Percentiles rank a stretch among this genome's conserved stretches.
Evolutionary conservation across 2,113 vertebrate genomes (phyloP).

Genomic region (rat (Rattus norvegicus)): GRCr8 NC_086022.1:84797501-84798000

Average conservation of each 20-base stretch:
- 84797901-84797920: not conserved
- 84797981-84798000: not conserved
- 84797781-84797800: accelerated
- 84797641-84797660: slow-evolving; percentile 1
- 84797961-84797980: not conserved
- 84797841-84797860: not conserved
- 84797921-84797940: not conserved
- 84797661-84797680: not conserved
- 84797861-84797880: not conserved
- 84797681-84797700: not conserved
- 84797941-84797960: slow-evolving; percentile 8
- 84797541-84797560: slow-evolving; percentile 67
- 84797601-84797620: slow-evolving; percentile 43
- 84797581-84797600: slow-evolving; percentile 71
- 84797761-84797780: not conserved
- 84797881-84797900: slow-evolving; percentile 28
- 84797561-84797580: slow-evolving; percentile 67
- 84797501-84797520: not conserved
- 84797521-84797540: slow-evolving; percentile 39
- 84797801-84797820: not conserved
- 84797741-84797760: not conserved
- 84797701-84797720: not conserved
- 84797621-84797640: not conserved
- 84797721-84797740: accelerated
- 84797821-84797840: not conserved